Evolutionary conservation across 2,888 invertebrate genomes (phyloP).

Genomic region (Pheosia tremula): DNA sequence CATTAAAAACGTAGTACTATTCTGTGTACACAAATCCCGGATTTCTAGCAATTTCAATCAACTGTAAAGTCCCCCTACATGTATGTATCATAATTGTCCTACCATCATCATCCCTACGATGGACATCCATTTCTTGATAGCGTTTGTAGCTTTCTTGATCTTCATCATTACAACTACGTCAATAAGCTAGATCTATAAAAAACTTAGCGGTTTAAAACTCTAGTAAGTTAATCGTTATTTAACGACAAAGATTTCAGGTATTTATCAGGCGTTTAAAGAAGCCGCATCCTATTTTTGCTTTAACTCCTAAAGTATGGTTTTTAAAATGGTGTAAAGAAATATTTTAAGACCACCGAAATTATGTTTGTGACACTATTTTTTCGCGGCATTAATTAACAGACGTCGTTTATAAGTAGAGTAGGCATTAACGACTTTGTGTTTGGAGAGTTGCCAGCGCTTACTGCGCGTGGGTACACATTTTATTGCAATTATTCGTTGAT

Average conservation of each 20-base stretch:
- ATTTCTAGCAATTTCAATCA: too few species aligned
- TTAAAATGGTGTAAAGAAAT: constrained; percentile 21
- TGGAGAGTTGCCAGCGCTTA: constrained; percentile 59
- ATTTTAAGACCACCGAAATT: constrained; percentile 32
- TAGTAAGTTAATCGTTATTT: too few species aligned
- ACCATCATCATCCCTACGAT: too few species aligned
- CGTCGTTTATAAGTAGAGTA: constrained; percentile 50
- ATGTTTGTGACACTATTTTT: constrained; percentile 28
- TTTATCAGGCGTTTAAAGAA: neutral
- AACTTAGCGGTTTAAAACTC: too few species aligned
- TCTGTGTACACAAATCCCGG: too few species aligned
- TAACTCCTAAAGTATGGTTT: constrained; percentile 3
- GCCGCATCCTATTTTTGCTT: neutral
- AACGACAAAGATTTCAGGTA: too few species aligned
- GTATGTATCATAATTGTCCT: too few species aligned
- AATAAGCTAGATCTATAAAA: too few species aligned
- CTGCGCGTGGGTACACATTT: constrained; percentile 50
- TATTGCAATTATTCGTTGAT: constrained; percentile 66
- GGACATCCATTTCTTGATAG: neutral
- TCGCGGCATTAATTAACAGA: constrained; percentile 46
- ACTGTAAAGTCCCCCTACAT: too few species aligned
- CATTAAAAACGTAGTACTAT: too few species aligned
- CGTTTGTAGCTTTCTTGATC: neutral
- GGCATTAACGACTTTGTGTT: constrained; percentile 51
- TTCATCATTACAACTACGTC: neutral